Percentiles rank a stretch among this genome's conserved stretches.
These are phyloP conservation scores for Leuctra nigra DNA, from an alignment of 2,888 invertebrate genomes.

Conservation along the genomic window DNA sequence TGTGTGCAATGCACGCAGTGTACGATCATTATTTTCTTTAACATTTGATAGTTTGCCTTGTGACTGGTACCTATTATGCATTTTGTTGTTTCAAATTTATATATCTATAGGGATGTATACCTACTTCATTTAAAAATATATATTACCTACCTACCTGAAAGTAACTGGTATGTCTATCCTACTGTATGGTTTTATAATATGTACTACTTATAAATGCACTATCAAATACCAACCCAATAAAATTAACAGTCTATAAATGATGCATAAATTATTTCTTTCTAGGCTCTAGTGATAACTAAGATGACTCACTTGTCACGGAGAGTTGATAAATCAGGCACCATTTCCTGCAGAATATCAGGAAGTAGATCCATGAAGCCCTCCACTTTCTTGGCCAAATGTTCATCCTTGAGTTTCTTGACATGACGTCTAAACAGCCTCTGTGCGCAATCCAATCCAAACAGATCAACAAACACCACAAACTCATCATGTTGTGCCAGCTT, in stretches of 20 bases:
- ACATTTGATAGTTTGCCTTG: too few relatives aligned
- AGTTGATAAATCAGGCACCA: constrained; percentile 68
- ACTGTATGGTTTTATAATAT: too few relatives aligned
- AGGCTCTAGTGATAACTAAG: too few relatives aligned
- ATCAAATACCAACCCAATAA: not conserved
- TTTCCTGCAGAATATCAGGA: constrained; percentile 67
- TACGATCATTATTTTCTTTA: too few relatives aligned
- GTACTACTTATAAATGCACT: not conserved
- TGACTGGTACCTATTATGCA: too few relatives aligned
- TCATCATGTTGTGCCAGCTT: constrained; percentile 82
- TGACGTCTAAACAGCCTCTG: constrained; percentile 71
- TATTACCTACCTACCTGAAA: too few relatives aligned
- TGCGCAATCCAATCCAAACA: constrained; percentile 82
- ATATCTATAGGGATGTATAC: too few relatives aligned
- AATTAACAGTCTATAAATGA: not conserved
- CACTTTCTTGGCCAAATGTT: constrained; percentile 67
- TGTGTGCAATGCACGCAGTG: too few relatives aligned
- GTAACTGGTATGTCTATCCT: too few relatives aligned
- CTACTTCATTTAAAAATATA: too few relatives aligned
- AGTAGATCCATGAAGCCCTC: constrained; percentile 70
- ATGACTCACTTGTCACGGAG: constrained; percentile 51
- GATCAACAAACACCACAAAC: constrained; percentile 80
- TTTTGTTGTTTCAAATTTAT: too few relatives aligned
- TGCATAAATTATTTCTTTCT: too few relatives aligned
- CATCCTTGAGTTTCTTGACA: constrained; percentile 73